phyloP scores from a whole-genome alignment of 2,888 invertebrate species.

The Palloptera scutellata region DNA sequence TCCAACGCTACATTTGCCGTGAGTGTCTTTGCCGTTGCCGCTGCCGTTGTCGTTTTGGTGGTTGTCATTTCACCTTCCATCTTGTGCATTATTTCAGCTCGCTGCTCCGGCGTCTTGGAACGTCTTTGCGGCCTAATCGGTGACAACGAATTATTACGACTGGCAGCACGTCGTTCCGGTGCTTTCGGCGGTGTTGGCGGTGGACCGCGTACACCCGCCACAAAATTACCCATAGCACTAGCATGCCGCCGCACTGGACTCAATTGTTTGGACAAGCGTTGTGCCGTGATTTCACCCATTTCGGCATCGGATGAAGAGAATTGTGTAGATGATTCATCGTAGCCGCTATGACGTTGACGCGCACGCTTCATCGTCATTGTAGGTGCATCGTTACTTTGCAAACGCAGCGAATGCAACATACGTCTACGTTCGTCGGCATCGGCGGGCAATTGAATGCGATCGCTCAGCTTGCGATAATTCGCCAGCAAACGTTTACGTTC shows the following conservation, averaged over 20 bases:
- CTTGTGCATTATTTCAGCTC: slow-evolving; percentile 41
- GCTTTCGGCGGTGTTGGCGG: slow-evolving; percentile 45
- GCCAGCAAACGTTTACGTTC: slow-evolving; percentile 58
- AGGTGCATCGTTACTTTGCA: slow-evolving; percentile 52
- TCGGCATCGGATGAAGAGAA: slow-evolving; percentile 62
- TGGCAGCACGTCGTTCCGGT: slow-evolving; percentile 44
- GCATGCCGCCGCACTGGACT: slow-evolving; percentile 39
- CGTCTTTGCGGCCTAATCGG: slow-evolving; percentile 57
- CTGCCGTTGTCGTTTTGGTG: too few species aligned
- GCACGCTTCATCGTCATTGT: slow-evolving; percentile 23
- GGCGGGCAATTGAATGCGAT: slow-evolving; percentile 53
- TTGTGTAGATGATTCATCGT: slow-evolving; percentile 62
- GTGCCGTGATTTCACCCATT: slow-evolving; percentile 42
- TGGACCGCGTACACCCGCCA: slow-evolving; percentile 50
- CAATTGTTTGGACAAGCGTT: slow-evolving; percentile 36
- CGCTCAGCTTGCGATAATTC: slow-evolving; percentile 58
- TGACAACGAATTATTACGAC: slow-evolving; percentile 58
- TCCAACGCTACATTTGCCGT: slow-evolving; percentile 24
- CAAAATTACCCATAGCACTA: slow-evolving; percentile 34
- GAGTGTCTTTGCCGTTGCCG: slow-evolving; percentile 31
- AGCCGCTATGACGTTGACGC: slow-evolving; percentile 44
- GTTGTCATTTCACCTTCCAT: slow-evolving; percentile 32
- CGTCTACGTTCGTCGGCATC: slow-evolving; percentile 57
- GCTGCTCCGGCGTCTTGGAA: slow-evolving; percentile 57
- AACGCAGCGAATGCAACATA: slow-evolving; percentile 54